Evolutionary conservation across 2,113 vertebrate species (phyloP).

Genomic region (Hippolais icterina): DNA sequence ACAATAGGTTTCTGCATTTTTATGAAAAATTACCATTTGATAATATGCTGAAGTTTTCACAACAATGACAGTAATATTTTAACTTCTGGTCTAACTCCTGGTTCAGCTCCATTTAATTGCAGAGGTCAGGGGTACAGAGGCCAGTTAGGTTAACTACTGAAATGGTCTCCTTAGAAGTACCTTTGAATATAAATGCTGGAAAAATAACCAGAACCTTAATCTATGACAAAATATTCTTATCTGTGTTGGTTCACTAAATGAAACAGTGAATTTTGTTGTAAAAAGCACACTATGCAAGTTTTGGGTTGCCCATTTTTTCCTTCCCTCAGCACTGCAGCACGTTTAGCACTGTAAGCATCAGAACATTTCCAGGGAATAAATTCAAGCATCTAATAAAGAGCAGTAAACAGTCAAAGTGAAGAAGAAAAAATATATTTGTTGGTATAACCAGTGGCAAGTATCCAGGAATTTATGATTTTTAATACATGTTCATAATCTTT

Average conservation of each 20-base stretch:
- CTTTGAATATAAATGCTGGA: not conserved
- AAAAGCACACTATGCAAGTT: not conserved
- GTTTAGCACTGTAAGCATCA: accelerated
- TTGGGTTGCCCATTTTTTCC: not conserved
- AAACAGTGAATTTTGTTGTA: not conserved
- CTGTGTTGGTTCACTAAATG: not conserved
- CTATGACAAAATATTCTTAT: not conserved
- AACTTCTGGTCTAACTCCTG: not conserved
- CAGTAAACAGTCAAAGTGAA: not conserved
- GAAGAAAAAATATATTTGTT: not conserved
- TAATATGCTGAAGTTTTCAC: not conserved
- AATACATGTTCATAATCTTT: not conserved
- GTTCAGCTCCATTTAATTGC: not conserved
- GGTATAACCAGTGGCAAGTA: not conserved
- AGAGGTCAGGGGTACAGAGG: not conserved
- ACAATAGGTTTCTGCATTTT: not conserved
- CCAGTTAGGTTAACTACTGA: not conserved
- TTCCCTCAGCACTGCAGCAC: not conserved
- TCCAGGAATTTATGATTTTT: conserved; percentile 12
- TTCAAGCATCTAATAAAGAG: not conserved
- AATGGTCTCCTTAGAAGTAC: not conserved
- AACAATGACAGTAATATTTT: not conserved
- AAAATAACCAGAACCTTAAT: not conserved
- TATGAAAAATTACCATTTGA: not conserved
- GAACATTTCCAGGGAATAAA: not conserved